Evolutionary conservation across 2,797 vertebrate species (phyloP).

Genomic region (Danio jaintianensis): DNA sequence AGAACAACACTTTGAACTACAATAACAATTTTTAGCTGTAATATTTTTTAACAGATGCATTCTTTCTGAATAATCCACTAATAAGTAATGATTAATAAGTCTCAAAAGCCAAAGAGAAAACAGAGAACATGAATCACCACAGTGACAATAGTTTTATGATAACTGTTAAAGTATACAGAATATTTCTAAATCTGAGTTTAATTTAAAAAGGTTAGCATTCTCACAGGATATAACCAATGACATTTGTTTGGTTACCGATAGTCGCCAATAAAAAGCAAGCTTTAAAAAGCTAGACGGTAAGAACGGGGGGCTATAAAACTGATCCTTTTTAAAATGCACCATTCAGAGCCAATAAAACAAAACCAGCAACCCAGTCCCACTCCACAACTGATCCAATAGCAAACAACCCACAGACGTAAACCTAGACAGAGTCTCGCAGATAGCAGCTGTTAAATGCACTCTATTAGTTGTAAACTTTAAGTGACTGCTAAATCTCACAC

Average conservation of each 20-base stretch:
- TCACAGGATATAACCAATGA: not conserved
- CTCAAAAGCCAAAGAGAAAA: not conserved
- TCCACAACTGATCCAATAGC: not conserved
- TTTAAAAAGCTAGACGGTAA: slow-evolving; percentile 11
- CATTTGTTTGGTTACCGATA: not conserved
- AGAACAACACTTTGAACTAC: no score
- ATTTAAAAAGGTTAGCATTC: not conserved
- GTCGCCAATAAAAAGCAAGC: slow-evolving; percentile 1
- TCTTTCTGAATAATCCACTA: not conserved
- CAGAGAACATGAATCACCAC: not conserved
- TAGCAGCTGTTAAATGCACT: slow-evolving; percentile 26
- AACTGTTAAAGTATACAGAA: not conserved
- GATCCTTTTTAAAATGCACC: not conserved
- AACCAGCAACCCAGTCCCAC: not conserved
- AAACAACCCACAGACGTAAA: slow-evolving; percentile 24
- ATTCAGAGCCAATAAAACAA: slow-evolving; percentile 6
- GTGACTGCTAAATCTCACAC: not conserved
- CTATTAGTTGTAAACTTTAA: slow-evolving; percentile 44
- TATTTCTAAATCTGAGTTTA: not conserved
- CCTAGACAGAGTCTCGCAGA: slow-evolving; percentile 8
- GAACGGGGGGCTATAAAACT: slow-evolving; percentile 21
- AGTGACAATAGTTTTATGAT: not conserved
- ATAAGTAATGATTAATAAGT: no score
- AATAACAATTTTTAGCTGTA: no score
- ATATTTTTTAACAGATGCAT: not conserved